phyloP scores from a whole-genome alignment of 2,888 invertebrate species.

The Eumacrocentrus americanus region DNA sequence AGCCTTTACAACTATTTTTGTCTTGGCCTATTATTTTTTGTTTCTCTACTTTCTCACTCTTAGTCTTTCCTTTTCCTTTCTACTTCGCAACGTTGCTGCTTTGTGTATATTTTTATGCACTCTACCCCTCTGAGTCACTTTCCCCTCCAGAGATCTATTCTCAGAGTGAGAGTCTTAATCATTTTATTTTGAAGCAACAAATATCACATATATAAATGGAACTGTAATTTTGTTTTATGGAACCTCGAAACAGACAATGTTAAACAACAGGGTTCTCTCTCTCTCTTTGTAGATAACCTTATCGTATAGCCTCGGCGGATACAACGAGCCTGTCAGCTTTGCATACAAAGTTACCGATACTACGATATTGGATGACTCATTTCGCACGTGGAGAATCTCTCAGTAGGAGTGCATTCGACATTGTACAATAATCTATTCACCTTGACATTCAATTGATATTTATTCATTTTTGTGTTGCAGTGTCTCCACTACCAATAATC shows the following conservation, averaged over 20 bases:
- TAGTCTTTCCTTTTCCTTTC: neutral
- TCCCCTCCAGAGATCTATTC: no score
- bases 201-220: neutral
- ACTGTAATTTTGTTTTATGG: neutral
- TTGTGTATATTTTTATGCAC: slow-evolving; percentile 14
- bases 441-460: slow-evolving; percentile 11
- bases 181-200: neutral
- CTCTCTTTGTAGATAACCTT: slow-evolving; percentile 16
- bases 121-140: neutral
- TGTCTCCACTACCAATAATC: neutral
- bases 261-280: no score
- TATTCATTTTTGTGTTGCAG: neutral
- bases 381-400: neutral
- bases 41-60: neutral
- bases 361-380: slow-evolving; percentile 1
- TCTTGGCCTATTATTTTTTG: neutral
- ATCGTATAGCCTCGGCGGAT: neutral
- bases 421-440: neutral
- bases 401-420: neutral
- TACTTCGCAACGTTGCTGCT: neutral
- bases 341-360: slow-evolving; percentile 12
- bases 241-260: slow-evolving; percentile 2
- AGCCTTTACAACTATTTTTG: no score
- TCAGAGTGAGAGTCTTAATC: neutral
- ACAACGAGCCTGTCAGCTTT: neutral